Conservation (phyloP, 1,140 invertebrate genomes). For the Platorchestia sp. region DNA sequence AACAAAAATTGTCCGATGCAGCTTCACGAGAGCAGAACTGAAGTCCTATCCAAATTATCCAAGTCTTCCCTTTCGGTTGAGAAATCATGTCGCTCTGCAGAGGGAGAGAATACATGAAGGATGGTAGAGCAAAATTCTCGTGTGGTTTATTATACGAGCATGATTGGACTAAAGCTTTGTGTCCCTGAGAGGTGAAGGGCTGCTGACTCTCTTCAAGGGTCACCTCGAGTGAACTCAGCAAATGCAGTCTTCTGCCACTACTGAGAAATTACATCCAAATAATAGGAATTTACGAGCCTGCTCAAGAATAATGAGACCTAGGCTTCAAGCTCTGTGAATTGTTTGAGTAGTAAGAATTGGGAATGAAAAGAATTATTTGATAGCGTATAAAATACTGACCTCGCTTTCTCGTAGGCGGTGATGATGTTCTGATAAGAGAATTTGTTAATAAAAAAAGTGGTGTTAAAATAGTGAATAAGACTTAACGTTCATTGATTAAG, state of each 20-base stretch:
- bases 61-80: slow-evolving; percentile 21
- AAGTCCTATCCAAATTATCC: not conserved
- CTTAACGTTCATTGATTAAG: not conserved
- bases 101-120: slow-evolving; percentile 8
- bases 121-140: slow-evolving; percentile 48
- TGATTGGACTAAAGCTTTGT: slow-evolving; percentile 55
- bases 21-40: not conserved
- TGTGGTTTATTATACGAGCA: slow-evolving; percentile 54
- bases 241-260: slow-evolving; percentile 49
- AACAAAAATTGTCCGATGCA: slow-evolving; percentile 7
- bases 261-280: slow-evolving; percentile 49
- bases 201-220: slow-evolving; percentile 26
- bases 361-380: not conserved
- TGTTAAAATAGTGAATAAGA: not conserved
- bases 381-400: not conserved
- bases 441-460: not conserved
- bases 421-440: not conserved
- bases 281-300: slow-evolving; percentile 43
- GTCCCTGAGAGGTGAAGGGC: slow-evolving; percentile 52
- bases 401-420: not conserved
- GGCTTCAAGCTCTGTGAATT: not conserved
- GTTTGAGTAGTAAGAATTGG: not conserved
- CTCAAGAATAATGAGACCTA: slow-evolving; percentile 30
- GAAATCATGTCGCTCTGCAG: slow-evolving; percentile 12
- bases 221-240: slow-evolving; percentile 45